Conservation (phyloP, 2,113 vertebrate species). For the Gambusia affinis region DNA sequence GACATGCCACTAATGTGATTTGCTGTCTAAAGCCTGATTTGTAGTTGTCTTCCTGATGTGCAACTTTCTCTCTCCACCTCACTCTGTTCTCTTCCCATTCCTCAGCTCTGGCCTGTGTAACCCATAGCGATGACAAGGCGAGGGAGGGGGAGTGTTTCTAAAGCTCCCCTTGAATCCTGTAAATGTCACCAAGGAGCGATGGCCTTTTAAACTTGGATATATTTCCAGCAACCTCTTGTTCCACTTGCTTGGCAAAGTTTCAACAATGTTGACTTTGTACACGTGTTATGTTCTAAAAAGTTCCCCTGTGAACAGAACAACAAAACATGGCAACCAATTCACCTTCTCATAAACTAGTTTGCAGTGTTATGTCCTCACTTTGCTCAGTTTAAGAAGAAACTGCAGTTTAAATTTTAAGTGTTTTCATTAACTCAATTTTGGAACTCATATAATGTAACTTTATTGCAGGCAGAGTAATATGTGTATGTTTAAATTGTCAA, state of each 20-base stretch:
- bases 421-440: neutral
- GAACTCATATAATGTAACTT: neutral
- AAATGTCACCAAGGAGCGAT: constrained; percentile 76
- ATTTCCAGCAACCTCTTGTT: constrained; percentile 64
- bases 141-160: constrained; percentile 37
- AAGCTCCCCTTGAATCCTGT: constrained; percentile 63
- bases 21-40: constrained; percentile 69
- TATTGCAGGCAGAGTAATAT: constrained; percentile 8
- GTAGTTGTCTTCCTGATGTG: constrained; percentile 39
- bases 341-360: neutral
- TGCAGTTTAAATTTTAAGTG: neutral
- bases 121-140: constrained; percentile 73
- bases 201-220: constrained; percentile 77
- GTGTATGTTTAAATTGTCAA: too few species aligned
- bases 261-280: constrained; percentile 58
- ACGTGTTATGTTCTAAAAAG: constrained; percentile 4
- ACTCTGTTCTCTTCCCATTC: constrained; percentile 76
- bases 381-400: neutral
- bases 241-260: constrained; percentile 47
- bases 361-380: neutral
- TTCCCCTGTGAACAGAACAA: constrained; percentile 23
- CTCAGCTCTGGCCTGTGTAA: constrained; percentile 69
- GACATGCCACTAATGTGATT: constrained; percentile 67
- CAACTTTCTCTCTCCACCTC: constrained; percentile 61
- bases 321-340: constrained; percentile 11